These are phyloP conservation scores for Nomada flava DNA, from an alignment of 2,888 invertebrate species.

Conservation along the genomic window DNA sequence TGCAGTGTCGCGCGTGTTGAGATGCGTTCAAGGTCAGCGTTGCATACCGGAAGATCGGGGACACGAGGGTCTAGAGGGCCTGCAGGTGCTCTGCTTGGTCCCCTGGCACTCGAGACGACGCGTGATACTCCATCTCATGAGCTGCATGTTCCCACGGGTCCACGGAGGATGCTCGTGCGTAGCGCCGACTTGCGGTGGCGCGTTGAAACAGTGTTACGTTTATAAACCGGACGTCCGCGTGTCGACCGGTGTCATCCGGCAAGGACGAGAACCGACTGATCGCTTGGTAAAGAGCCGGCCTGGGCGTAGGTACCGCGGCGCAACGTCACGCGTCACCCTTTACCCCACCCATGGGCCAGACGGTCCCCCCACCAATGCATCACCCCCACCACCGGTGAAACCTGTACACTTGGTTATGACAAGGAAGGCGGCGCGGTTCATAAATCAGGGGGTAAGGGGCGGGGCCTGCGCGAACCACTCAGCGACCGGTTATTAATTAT, in stretches of 20 bases:
- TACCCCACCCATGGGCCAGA: slow-evolving; percentile 22
- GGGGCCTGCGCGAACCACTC: slow-evolving; percentile 82
- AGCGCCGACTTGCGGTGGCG: slow-evolving; percentile 59
- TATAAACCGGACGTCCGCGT: slow-evolving; percentile 31
- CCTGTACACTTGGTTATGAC: slow-evolving; percentile 79
- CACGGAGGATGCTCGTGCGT: slow-evolving; percentile 14
- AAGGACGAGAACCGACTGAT: slow-evolving; percentile 81
- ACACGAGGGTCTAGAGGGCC: slow-evolving; percentile 35
- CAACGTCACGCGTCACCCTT: slow-evolving; percentile 61
- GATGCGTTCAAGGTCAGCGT: slow-evolving; percentile 35
- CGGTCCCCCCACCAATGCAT: slow-evolving; percentile 5
- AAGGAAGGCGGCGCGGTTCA: slow-evolving; percentile 83
- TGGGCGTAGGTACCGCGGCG: slow-evolving; percentile 67
- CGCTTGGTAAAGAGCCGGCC: slow-evolving; percentile 77
- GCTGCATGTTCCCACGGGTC: slow-evolving; percentile 74
- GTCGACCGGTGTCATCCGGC: slow-evolving; percentile 71
- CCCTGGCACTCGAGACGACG: slow-evolving; percentile 77
- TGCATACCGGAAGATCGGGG: slow-evolving; percentile 60
- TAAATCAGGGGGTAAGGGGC: slow-evolving; percentile 83
- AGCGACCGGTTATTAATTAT: slow-evolving; percentile 84
- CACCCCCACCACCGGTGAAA: slow-evolving; percentile 28
- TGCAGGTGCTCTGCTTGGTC: slow-evolving; percentile 65
- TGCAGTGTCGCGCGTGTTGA: not conserved
- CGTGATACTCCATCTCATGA: slow-evolving; percentile 82
- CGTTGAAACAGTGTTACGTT: slow-evolving; percentile 37